A percentile compares a stretch with the other conserved stretches of the same genome.
Evolutionary conservation across 2,113 vertebrate species (phyloP).

Genomic region (Brachirus orientalis): DNA sequence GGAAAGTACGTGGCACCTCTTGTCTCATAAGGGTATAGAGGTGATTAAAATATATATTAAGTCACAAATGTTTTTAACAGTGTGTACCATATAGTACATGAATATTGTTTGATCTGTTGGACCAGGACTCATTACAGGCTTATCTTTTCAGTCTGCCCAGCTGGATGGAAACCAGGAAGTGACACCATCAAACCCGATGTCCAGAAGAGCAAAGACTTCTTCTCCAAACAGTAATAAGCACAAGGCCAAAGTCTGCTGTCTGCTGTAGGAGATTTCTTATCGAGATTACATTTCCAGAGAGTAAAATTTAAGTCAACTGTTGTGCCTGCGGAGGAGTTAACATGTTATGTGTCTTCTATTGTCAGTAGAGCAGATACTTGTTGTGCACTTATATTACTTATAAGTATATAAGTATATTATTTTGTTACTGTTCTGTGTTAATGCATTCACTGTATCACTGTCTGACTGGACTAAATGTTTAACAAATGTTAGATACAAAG

Average conservation of each 20-base stretch:
- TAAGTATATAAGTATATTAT: constrained; percentile 6
- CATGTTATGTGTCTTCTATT: constrained; percentile 21
- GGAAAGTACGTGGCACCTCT: too few species aligned
- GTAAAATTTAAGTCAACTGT: too few species aligned
- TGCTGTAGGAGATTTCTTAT: constrained; percentile 64
- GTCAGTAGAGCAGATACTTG: constrained; percentile 14
- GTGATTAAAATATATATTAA: too few species aligned
- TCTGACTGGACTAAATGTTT: constrained; percentile 7
- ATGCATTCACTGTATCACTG: constrained; percentile 10
- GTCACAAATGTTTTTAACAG: too few species aligned
- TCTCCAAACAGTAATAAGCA: constrained; percentile 89
- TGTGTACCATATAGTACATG: background rate
- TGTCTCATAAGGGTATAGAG: too few species aligned
- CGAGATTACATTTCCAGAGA: constrained; percentile 48
- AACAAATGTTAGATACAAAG: constrained; percentile 12
- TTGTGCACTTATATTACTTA: constrained; percentile 5
- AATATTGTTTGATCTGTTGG: constrained; percentile 12
- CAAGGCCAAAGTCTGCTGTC: constrained; percentile 48
- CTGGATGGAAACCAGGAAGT: constrained; percentile 97
- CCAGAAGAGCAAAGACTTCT: constrained; percentile 96
- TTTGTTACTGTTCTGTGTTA: constrained; percentile 31
- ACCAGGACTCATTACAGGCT: constrained; percentile 56
- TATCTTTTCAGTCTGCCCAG: constrained; percentile 93
- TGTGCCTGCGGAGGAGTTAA: constrained; percentile 35
- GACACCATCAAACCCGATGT: constrained; percentile 98